Conservation (phyloP, 2,888 invertebrate genomes). For the Biston betularia region DNA sequence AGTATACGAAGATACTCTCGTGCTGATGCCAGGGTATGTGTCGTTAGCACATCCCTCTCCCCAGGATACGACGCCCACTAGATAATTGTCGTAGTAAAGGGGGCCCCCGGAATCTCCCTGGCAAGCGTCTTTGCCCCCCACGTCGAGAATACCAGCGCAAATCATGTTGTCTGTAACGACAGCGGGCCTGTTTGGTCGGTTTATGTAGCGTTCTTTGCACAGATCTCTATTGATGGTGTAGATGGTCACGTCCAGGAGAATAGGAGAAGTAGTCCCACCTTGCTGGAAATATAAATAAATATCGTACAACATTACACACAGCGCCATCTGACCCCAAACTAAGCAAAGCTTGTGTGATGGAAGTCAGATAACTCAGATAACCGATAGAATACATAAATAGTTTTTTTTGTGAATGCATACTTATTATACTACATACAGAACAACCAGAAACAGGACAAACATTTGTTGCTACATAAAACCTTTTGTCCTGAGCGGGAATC, state of each 20-base stretch:
- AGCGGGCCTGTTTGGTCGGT: constrained; percentile 20
- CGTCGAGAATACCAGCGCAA: constrained; percentile 59
- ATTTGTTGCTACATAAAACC: too few species aligned
- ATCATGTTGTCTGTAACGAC: constrained; percentile 55
- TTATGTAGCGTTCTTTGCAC: constrained; percentile 62
- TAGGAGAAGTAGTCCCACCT: constrained; percentile 46
- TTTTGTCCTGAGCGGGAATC: too few species aligned
- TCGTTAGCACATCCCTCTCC: constrained; percentile 71
- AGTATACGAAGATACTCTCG: constrained; percentile 59
- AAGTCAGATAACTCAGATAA: too few species aligned
- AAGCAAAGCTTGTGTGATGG: too few species aligned
- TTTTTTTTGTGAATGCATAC: too few species aligned
- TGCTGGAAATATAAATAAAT: constrained; percentile 42
- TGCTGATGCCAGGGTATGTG: constrained; percentile 72
- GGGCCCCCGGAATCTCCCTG: constrained; percentile 68
- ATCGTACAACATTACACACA: too few species aligned
- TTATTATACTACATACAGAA: too few species aligned
- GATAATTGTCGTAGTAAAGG: constrained; percentile 59
- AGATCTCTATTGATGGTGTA: constrained; percentile 59
- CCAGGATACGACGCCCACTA: constrained; percentile 72
- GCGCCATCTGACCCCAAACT: too few species aligned
- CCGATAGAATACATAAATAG: background rate
- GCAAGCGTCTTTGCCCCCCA: constrained; percentile 56
- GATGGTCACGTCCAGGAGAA: constrained; percentile 57
- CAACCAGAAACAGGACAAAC: too few species aligned